Percentiles rank a stretch among this genome's conserved stretches.
Evolutionary conservation across 2,797 vertebrate species (phyloP).

Genomic region (Phoxinus dragarum): DNA sequence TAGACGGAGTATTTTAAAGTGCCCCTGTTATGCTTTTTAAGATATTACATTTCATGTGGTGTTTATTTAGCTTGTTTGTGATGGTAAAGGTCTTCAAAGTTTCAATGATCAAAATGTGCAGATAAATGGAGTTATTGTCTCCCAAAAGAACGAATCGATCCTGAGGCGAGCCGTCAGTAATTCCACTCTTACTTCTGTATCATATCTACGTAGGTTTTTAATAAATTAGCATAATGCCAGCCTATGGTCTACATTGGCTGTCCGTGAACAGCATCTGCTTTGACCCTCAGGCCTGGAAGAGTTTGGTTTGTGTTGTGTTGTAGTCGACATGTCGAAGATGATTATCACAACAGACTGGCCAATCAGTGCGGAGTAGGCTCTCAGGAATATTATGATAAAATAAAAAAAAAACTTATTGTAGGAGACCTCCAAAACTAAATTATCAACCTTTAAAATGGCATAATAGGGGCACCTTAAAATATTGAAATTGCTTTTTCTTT

Average conservation of each 20-base stretch:
- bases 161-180: not conserved
- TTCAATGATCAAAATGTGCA: not conserved
- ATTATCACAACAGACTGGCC: no score
- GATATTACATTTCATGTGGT: not conserved
- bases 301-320: no score
- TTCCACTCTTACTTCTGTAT: not conserved
- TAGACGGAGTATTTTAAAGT: not conserved
- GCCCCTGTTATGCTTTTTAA: not conserved
- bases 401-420: not conserved
- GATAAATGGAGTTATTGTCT: not conserved
- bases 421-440: not conserved
- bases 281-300: not conserved
- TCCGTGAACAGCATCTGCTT: not conserved
- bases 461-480: not conserved
- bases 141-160: not conserved
- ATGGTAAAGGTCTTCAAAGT: not conserved
- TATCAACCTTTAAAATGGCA: not conserved
- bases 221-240: not conserved
- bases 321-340: no score
- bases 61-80: not conserved
- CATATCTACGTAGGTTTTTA: not conserved
- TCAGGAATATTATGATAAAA: not conserved
- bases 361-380: not conserved
- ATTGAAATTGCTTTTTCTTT: no score
- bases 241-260: no score